Conservation (phyloP, 2,113 vertebrate genomes). For the Paracanthobrama guichenoti region DNA sequence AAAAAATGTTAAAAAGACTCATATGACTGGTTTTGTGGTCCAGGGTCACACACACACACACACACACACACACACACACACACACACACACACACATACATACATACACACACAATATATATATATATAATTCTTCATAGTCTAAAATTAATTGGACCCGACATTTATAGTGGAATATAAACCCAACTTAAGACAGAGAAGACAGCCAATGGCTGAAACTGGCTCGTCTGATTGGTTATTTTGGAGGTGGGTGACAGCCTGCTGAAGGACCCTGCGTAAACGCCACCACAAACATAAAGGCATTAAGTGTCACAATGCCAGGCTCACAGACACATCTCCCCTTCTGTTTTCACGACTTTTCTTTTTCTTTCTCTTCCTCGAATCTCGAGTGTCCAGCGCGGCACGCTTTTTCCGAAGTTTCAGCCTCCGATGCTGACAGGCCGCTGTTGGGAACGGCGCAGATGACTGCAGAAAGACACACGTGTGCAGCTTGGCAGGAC, state of each 20-base stretch:
- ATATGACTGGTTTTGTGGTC: no score
- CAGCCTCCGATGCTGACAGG: slow-evolving; percentile 46
- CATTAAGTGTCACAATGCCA: slow-evolving; percentile 55
- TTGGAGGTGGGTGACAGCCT: slow-evolving; percentile 52
- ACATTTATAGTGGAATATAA: slow-evolving; percentile 32
- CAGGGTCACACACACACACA: no score
- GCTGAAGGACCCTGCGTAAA: slow-evolving; percentile 54
- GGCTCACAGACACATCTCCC: slow-evolving; percentile 45
- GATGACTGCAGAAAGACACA: slow-evolving; percentile 91
- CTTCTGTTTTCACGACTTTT: slow-evolving; percentile 35
- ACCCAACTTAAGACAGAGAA: slow-evolving; percentile 24
- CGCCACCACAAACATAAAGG: slow-evolving; percentile 55
- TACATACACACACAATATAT: neutral
- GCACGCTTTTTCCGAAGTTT: slow-evolving; percentile 20
- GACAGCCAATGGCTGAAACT: slow-evolving; percentile 39
- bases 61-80: no score
- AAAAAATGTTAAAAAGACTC: no score
- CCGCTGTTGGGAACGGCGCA: slow-evolving; percentile 83
- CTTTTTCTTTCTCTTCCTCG: slow-evolving; percentile 40
- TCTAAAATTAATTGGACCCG: neutral
- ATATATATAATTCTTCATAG: neutral
- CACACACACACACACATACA: no score
- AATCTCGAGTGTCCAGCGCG: slow-evolving; percentile 36
- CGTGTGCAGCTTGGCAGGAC: slow-evolving; percentile 86
- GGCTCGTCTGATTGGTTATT: slow-evolving; percentile 46